Base-by-base conservation (phyloP, 2,113 vertebrate species). In the Tichodroma muraria region DNA sequence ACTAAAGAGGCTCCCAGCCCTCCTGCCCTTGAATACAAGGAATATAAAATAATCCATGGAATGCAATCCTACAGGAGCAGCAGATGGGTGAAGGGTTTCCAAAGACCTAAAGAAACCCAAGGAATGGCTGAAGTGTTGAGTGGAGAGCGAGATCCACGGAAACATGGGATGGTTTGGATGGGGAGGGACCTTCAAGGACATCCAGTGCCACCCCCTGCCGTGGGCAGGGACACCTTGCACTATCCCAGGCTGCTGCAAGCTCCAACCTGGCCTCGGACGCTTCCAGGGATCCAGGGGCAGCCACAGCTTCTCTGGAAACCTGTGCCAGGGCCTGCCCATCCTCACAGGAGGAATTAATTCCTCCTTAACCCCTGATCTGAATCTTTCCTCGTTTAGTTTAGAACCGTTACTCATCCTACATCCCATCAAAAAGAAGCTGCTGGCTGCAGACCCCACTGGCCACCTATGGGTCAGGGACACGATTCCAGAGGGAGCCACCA, bases 41-140 rank as follows among this genome's bases (percentile, higher is more conserved):
- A 66, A 47, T 22, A 9, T 10, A 3, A 54, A 38, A 30, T 22
- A 57, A 47, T 0, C 10, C 6, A 25, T 4, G 49, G 57, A 66
- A 56, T 18, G 15, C 5, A 28, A 27, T 4, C 33, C 73, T 15
- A 3, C 10, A 38, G 56, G 33, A 69, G 49, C 45, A 54, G 40
- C 5, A 24, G 77, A 11, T 13, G 2, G 0, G 5, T 1, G 7
- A 71, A 5, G 35, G n/a, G 52, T 0, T 63, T 8, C n/a, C 52
- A 3, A 45, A 44, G 44, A 44, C 19, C 44, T 44, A 44, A 44
- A 45, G 81, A 42, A 75, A 12, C 3, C 18, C 73, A 27, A 59
- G 73, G 33, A 45, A 45, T 61, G 33, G 28, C 4, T 25, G 4
- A 63, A 59, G 56, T 1, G 5, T 8, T 8, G 47, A 54, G 37